Percentiles rank a stretch among this genome's conserved stretches.
Conservation (phyloP, 2,888 invertebrate species). For the Blastobasis lacticolella region DNA sequence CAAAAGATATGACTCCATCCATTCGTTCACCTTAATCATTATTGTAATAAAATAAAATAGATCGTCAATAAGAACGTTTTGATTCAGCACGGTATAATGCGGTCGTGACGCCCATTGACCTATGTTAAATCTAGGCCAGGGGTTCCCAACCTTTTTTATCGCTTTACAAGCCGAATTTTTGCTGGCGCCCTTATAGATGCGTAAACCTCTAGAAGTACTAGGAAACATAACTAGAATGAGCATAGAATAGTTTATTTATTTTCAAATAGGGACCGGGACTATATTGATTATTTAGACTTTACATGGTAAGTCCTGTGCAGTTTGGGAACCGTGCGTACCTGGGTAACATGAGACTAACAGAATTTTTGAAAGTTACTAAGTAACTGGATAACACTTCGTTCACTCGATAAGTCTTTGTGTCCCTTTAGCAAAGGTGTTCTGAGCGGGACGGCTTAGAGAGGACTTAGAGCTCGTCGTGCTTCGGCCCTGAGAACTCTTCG, state of each 20-base stretch:
- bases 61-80: conserved; percentile 8
- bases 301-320: too few species aligned
- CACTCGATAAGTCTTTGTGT: conserved; percentile 9
- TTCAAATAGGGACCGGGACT: too few species aligned
- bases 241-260: too few species aligned
- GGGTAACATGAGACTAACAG: conserved; percentile 3
- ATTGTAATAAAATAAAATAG: too few species aligned
- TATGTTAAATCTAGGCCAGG: neutral
- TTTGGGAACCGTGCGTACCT: too few species aligned
- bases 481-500: conserved; percentile 97
- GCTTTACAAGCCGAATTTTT: too few species aligned
- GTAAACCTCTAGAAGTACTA: too few species aligned
- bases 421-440: neutral
- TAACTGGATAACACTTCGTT: conserved; percentile 7
- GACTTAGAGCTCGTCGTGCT: conserved; percentile 94
- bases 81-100: neutral
- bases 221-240: too few species aligned
- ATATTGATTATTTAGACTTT: too few species aligned
- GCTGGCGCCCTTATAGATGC: too few species aligned
- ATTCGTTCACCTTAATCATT: conserved; percentile 14
- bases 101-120: conserved; percentile 1
- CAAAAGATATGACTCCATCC: conserved; percentile 28
- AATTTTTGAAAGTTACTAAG: conserved; percentile 5
- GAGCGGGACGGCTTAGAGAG: too few species aligned
- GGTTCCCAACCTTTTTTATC: too few species aligned